A percentile compares a stretch with the other conserved stretches of the same genome.
Evolutionary conservation across 1,140 invertebrate species (phyloP).

Genomic region (Acyrthosiphon pisum): DNA sequence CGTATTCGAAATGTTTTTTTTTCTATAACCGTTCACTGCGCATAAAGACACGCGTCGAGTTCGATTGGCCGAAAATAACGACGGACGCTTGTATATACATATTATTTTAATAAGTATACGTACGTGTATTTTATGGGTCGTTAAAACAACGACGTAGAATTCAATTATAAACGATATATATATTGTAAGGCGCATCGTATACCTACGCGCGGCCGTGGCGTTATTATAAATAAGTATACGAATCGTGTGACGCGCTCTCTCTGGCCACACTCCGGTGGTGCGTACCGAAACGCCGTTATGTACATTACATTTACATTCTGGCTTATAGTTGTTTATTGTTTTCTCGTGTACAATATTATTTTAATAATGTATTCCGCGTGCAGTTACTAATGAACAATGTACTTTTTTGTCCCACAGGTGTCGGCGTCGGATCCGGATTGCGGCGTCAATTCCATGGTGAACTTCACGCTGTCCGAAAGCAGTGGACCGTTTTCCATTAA

Average conservation of each 20-base stretch:
- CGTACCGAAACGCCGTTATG: neutral
- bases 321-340: neutral
- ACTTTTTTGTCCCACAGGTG: slow-evolving; percentile 70
- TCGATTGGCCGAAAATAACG: slow-evolving; percentile 28
- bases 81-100: neutral
- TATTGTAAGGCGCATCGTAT: neutral
- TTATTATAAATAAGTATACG: slow-evolving; percentile 22
- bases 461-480: slow-evolving; percentile 85
- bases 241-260: neutral
- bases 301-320: neutral
- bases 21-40: slow-evolving; percentile 5
- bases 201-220: neutral
- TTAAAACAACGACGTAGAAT: slow-evolving; percentile 33
- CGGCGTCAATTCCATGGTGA: slow-evolving; percentile 92
- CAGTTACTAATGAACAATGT: neutral
- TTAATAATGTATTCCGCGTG: neutral
- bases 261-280: neutral
- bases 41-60: neutral
- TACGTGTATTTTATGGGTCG: slow-evolving; percentile 26
- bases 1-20: slow-evolving; percentile 16
- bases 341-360: neutral
- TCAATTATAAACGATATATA: slow-evolving; percentile 44
- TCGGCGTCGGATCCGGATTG: slow-evolving; percentile 93
- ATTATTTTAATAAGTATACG: slow-evolving; percentile 1
- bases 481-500: slow-evolving; percentile 79